A percentile compares a stretch with the other conserved stretches of the same genome.
phyloP scores from a whole-genome alignment of 2,888 invertebrate species.

The Drosophila kuntzei region DNA sequence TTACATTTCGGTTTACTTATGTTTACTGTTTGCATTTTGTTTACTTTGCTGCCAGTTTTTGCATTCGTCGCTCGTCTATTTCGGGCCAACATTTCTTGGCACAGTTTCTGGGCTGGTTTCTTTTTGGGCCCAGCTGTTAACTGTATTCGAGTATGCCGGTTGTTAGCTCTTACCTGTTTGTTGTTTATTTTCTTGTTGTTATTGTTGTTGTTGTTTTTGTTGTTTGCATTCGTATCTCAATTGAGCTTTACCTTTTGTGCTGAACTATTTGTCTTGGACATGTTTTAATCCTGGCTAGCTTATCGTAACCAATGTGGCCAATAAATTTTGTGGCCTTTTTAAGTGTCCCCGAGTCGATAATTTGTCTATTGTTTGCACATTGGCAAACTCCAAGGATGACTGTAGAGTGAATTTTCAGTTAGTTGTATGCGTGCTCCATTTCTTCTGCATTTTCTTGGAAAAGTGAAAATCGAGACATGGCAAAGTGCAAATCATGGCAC shows the following conservation, averaged over 20 bases:
- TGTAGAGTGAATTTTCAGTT: neutral
- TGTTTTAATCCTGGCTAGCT: conserved; percentile 45
- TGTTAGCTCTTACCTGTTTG: conserved; percentile 16
- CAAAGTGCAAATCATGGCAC: conserved; percentile 70
- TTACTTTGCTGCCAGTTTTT: conserved; percentile 51
- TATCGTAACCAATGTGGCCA: conserved; percentile 52
- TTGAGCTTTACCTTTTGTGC: conserved; percentile 42
- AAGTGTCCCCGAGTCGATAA: conserved; percentile 45
- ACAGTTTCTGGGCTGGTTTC: conserved; percentile 62
- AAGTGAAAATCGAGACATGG: conserved; percentile 48
- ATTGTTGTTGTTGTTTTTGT: neutral
- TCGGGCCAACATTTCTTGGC: conserved; percentile 71
- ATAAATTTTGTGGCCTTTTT: conserved; percentile 49
- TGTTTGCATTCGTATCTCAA: conserved; percentile 38
- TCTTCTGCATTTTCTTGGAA: conserved; percentile 34
- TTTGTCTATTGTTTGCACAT: conserved; percentile 65
- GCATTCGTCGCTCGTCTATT: conserved; percentile 52
- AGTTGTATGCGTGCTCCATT: conserved; percentile 6
- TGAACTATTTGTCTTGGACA: conserved; percentile 54
- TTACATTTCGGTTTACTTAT: conserved; percentile 2
- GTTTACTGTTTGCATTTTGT: conserved; percentile 32
- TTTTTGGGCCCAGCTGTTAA: conserved; percentile 54
- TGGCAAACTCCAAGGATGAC: conserved; percentile 25
- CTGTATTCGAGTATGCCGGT: conserved; percentile 21
- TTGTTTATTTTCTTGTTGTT: conserved; percentile 4